Percentiles rank a stretch among this genome's conserved stretches.
phyloP scores from a whole-genome alignment of 2,113 vertebrate genomes.

The Nycticryphes semicollaris region DNA sequence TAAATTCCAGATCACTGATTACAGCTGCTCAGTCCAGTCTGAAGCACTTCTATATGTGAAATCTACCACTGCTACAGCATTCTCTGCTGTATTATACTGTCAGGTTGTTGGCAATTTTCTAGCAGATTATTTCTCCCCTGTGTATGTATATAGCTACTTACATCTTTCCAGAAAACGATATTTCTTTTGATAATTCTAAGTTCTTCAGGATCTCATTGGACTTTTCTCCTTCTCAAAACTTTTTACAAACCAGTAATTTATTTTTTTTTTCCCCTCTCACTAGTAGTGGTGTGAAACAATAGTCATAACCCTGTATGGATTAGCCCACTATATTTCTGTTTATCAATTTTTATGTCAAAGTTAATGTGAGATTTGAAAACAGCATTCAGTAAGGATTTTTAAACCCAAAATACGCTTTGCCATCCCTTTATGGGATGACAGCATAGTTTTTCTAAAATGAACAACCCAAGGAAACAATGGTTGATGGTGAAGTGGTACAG shows the following conservation, averaged over 20 bases:
- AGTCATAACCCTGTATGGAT: background rate
- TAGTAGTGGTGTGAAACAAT: background rate
- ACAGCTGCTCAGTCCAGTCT: background rate
- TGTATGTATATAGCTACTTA: background rate
- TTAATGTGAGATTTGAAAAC: background rate
- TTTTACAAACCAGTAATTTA: background rate
- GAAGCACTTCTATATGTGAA: background rate
- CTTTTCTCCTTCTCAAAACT: background rate
- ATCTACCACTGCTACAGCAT: background rate
- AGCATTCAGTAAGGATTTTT: background rate
- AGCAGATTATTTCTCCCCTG: background rate
- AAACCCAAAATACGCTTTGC: background rate
- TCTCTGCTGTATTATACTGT: background rate
- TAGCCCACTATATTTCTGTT: background rate
- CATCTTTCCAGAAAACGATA: background rate
- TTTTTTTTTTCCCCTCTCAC: too few species aligned
- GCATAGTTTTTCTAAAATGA: background rate
- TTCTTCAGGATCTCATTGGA: background rate
- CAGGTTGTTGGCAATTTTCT: background rate
- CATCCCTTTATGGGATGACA: background rate
- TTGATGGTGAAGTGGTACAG: background rate
- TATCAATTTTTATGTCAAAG: background rate
- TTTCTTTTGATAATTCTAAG: background rate
- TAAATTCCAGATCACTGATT: background rate
- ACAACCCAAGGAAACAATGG: background rate